Conservation (phyloP, 2,888 invertebrate genomes). For the Agrotis puta region DNA sequence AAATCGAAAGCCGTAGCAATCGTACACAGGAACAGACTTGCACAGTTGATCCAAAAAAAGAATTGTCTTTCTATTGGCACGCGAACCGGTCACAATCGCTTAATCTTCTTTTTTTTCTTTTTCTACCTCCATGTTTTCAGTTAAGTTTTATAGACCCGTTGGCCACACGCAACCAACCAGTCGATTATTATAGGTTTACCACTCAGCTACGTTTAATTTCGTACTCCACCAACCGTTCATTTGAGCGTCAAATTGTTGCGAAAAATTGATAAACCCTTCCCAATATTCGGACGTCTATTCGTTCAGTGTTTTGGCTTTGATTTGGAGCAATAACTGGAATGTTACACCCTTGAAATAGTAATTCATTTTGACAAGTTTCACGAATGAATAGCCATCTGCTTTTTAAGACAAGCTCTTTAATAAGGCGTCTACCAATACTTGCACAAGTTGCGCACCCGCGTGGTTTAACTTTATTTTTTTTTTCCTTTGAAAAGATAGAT, state of each 20-base stretch:
- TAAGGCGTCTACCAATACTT: no score
- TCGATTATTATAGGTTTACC: slow-evolving; percentile 73
- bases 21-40: slow-evolving; percentile 4
- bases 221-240: slow-evolving; percentile 72
- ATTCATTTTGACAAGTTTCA: background rate
- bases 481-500: no score
- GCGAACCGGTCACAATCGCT: slow-evolving; percentile 22
- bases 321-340: background rate
- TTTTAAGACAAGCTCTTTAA: background rate
- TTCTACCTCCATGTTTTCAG: slow-evolving; percentile 50
- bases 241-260: slow-evolving; percentile 76
- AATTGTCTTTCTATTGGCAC: slow-evolving; percentile 42
- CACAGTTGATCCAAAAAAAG: slow-evolving; percentile 36
- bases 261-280: slow-evolving; percentile 54
- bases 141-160: slow-evolving; percentile 46
- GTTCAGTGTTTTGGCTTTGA: background rate
- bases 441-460: no score
- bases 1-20: slow-evolving; percentile 21
- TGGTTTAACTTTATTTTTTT: no score
- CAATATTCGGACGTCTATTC: slow-evolving; percentile 15
- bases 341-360: background rate
- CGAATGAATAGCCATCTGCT: no score
- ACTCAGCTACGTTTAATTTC: slow-evolving; percentile 76
- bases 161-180: slow-evolving; percentile 46
- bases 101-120: slow-evolving; percentile 46